Conservation (phyloP, 2,797 vertebrate species). For the Petrocephalus schoutedeni region DNA sequence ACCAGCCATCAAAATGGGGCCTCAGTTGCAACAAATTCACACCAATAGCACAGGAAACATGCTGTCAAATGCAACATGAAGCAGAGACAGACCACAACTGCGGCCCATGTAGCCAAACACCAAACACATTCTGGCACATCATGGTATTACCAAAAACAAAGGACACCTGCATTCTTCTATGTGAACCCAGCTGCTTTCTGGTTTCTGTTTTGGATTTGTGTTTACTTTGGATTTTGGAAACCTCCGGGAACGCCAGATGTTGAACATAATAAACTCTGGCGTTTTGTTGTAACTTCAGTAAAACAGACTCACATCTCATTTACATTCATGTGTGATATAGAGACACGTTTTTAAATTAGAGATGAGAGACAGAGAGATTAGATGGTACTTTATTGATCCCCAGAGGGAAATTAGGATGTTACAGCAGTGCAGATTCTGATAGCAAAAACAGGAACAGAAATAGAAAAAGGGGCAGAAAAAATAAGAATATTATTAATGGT, state of each 20-base stretch:
- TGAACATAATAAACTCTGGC: neutral
- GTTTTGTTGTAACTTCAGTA: neutral
- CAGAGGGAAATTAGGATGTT: neutral
- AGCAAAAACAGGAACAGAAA: neutral
- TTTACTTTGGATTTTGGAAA: neutral
- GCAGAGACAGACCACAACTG: neutral
- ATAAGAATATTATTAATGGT: neutral
- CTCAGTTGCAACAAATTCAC: neutral
- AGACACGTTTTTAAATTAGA: neutral
- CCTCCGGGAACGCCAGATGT: neutral
- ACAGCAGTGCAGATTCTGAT: neutral
- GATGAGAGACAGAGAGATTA: neutral
- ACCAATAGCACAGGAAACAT: neutral
- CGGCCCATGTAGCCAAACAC: neutral
- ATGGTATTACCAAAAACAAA: neutral
- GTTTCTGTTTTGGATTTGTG: neutral
- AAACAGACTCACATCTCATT: neutral
- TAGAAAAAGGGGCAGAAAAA: neutral
- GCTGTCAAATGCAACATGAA: neutral
- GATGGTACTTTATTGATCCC: slow-evolving; percentile 6
- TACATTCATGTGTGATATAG: neutral
- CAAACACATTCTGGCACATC: neutral
- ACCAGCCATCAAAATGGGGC: neutral
- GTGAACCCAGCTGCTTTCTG: neutral
- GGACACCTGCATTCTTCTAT: neutral